Conservation (phyloP, 2,113 vertebrate species). For the Sorex araneus region DNA sequence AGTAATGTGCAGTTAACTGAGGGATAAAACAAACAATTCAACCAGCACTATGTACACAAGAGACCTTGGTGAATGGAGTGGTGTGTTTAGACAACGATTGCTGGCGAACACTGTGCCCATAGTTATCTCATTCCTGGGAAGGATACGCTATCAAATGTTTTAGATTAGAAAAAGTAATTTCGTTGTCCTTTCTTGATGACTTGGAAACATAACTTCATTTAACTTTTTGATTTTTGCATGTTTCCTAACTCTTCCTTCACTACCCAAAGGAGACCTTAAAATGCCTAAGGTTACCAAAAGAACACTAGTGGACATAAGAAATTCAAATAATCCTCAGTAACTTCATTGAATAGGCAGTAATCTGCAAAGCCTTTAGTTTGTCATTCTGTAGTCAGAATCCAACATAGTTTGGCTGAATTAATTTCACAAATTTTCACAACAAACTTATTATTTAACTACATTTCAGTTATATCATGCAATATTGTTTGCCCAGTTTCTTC, state of each 20-base stretch:
- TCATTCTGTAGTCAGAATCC: neutral
- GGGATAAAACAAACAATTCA: constrained; percentile 77
- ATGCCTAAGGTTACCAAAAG: neutral
- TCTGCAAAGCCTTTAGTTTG: neutral
- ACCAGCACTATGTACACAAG: constrained; percentile 74
- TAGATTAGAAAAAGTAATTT: constrained; percentile 74
- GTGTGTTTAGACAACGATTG: constrained; percentile 82
- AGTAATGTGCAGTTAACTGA: constrained; percentile 58
- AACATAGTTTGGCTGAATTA: neutral
- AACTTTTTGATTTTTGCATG: constrained; percentile 31
- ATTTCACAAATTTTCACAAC: constrained; percentile 14
- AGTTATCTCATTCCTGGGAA: constrained; percentile 65
- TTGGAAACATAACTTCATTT: constrained; percentile 48
- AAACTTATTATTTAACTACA: neutral
- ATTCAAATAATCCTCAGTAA: neutral
- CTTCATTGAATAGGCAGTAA: constrained; percentile 46
- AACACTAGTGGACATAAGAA: neutral
- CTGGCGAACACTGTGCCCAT: constrained; percentile 66
- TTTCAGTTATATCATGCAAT: neutral
- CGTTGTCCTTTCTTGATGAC: constrained; percentile 56
- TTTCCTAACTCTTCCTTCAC: constrained; percentile 20
- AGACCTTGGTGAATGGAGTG: constrained; percentile 56
- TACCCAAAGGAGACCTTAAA: neutral
- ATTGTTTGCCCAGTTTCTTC: neutral
- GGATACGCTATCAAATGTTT: constrained; percentile 73